Percentiles rank a stretch among this genome's conserved stretches.
These are phyloP conservation scores for Mystacornis crossleyi DNA, from an alignment of 2,113 vertebrate genomes.

Conservation along the genomic window DNA sequence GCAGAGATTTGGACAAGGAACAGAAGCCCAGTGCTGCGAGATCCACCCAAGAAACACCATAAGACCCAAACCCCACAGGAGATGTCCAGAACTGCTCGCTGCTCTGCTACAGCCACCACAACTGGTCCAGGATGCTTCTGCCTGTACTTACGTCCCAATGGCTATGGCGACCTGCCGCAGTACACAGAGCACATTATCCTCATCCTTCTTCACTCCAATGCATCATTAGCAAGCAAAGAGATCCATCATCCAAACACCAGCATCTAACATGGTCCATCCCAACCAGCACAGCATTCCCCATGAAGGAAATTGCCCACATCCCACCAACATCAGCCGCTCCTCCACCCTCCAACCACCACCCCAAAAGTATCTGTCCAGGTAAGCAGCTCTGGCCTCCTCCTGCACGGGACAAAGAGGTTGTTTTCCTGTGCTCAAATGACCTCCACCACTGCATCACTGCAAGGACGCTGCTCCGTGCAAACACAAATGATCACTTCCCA, in stretches of 20 bases:
- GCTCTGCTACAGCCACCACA: neutral
- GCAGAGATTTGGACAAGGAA: neutral
- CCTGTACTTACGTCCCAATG: neutral
- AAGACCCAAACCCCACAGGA: neutral
- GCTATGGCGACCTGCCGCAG: neutral
- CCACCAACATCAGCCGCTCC: neutral
- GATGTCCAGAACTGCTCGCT: neutral
- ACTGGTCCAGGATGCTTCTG: neutral
- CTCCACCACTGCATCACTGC: neutral
- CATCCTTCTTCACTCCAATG: neutral
- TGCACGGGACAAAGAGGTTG: accelerated
- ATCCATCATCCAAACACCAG: neutral
- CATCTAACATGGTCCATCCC: neutral
- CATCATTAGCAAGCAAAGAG: neutral
- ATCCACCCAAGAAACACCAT: neutral
- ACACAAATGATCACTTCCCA: neutral
- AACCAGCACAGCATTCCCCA: neutral
- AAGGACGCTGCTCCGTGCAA: neutral
- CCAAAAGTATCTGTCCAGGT: neutral
- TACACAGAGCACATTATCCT: accelerated
- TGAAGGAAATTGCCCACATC: neutral
- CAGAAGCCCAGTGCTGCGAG: neutral
- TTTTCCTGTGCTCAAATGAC: neutral
- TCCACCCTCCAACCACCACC: neutral
- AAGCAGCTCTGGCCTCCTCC: neutral